Conservation (phyloP, 2,113 vertebrate species). For the Microcebus lehilahytsara region DNA sequence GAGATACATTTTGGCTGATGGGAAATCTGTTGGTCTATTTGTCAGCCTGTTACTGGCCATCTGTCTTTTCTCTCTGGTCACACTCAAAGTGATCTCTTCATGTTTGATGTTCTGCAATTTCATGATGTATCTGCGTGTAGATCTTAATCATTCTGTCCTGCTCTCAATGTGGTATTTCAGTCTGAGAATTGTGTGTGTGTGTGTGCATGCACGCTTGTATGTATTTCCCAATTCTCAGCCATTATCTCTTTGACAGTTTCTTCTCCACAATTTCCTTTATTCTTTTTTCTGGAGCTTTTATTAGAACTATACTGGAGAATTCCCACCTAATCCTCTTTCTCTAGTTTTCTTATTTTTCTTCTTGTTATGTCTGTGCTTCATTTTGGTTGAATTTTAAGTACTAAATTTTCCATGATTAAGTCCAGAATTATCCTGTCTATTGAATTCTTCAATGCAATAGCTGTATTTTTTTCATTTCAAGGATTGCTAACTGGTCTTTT, state of each 20-base stretch:
- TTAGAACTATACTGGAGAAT: background rate
- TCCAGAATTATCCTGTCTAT: background rate
- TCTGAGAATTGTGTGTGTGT: background rate
- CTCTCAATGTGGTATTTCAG: background rate
- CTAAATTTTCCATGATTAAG: background rate
- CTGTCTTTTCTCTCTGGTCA: background rate
- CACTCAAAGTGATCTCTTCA: background rate
- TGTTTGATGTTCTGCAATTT: background rate
- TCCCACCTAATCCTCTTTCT: background rate
- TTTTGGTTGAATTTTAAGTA: slow-evolving; percentile 2
- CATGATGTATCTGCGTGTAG: background rate
- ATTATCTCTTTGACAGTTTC: slow-evolving; percentile 10
- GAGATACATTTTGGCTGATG: background rate
- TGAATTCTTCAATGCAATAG: background rate
- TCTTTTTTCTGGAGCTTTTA: background rate
- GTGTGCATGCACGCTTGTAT: background rate
- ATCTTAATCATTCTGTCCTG: background rate
- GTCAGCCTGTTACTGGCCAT: background rate
- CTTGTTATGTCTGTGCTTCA: background rate
- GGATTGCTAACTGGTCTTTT: background rate
- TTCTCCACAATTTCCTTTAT: background rate
- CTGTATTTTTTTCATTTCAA: background rate
- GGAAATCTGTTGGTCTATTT: background rate
- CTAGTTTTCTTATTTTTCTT: background rate
- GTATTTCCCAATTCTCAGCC: background rate